Percentiles rank a stretch among this genome's conserved stretches.
Conservation (phyloP, 1,140 invertebrate species). For the Trachymyrmex septentrionalis region DNA sequence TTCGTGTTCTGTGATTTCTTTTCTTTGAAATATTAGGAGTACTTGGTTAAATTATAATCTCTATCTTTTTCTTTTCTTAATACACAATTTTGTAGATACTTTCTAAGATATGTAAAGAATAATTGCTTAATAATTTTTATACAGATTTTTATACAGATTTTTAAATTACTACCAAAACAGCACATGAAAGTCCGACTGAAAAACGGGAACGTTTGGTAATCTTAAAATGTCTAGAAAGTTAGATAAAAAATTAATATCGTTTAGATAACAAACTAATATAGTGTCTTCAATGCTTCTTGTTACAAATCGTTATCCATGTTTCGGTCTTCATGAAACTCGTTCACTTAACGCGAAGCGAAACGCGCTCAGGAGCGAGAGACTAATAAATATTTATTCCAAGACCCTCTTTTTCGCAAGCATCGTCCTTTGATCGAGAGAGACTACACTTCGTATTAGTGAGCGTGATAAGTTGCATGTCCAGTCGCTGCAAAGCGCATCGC, state of each 20-base stretch:
- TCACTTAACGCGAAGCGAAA: not conserved
- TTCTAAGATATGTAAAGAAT: too few relatives aligned
- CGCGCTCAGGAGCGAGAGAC: not conserved
- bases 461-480: conserved; percentile 50
- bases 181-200: too few relatives aligned
- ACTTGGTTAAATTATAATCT: too few relatives aligned
- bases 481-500: conserved; percentile 25
- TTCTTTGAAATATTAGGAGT: too few relatives aligned
- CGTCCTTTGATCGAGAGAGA: conserved; percentile 18
- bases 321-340: not conserved
- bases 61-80: too few relatives aligned
- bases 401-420: conserved; percentile 6
- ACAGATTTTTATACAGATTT: too few relatives aligned
- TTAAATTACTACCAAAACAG: too few relatives aligned
- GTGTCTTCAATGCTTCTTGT: not conserved
- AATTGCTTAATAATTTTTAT: too few relatives aligned
- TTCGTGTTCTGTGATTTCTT: too few relatives aligned
- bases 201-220: too few relatives aligned
- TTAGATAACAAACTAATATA: conserved; percentile 10
- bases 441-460: conserved; percentile 10
- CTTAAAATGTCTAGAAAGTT: not conserved
- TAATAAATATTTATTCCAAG: conserved; percentile 25
- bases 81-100: too few relatives aligned
- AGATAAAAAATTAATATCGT: too few relatives aligned
- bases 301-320: not conserved